These are phyloP conservation scores for Myodes glareolus DNA, from an alignment of 2,113 vertebrate genomes.

Conservation along the genomic window DNA sequence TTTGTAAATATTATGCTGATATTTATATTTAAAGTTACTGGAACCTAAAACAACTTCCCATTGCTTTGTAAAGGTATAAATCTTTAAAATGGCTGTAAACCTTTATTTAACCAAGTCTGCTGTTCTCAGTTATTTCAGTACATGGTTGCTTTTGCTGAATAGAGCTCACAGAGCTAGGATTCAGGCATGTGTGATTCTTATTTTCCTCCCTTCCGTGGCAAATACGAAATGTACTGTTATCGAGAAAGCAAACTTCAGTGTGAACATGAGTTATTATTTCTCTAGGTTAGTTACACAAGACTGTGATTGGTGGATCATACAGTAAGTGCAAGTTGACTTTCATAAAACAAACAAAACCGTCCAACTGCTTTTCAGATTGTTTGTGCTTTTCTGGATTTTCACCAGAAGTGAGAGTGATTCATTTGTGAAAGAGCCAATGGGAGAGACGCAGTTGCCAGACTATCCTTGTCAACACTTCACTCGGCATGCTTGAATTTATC, in stretches of 20 bases:
- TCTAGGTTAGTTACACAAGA: background rate
- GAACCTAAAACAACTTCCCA: background rate
- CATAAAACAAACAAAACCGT: background rate
- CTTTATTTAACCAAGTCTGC: background rate
- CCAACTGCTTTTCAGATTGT: background rate
- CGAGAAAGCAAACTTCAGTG: background rate
- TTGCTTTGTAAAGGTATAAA: background rate
- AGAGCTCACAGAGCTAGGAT: background rate
- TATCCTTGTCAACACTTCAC: background rate
- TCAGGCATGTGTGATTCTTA: background rate
- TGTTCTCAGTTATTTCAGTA: background rate
- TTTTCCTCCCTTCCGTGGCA: background rate
- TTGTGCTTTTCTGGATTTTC: background rate
- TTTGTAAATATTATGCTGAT: background rate
- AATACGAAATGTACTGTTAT: background rate
- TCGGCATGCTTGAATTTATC: background rate
- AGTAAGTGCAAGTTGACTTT: background rate
- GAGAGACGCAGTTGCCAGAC: background rate
- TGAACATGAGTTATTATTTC: background rate
- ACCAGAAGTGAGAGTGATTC: background rate
- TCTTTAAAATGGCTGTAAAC: background rate
- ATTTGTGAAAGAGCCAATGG: background rate
- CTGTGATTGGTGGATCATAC: background rate
- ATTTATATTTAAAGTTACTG: background rate
- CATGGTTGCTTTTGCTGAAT: background rate